Evolutionary conservation across 2,888 invertebrate species (phyloP).

Genomic region (Rhaphigaster nebulosa): DNA sequence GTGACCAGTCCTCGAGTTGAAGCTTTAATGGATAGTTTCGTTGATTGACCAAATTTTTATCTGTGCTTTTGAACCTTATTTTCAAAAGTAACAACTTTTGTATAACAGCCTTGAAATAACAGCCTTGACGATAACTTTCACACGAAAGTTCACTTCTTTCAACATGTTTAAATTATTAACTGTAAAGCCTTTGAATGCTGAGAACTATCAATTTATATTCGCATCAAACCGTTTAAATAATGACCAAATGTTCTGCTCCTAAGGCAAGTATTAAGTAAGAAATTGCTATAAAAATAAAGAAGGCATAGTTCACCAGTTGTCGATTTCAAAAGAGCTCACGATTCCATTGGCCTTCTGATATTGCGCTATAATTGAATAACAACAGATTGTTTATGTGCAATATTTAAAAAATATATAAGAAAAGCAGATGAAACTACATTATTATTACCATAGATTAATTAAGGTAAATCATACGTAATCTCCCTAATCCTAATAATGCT

Average conservation of each 20-base stretch:
- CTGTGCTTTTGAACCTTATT: neutral
- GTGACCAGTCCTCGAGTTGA: neutral
- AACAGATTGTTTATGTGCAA: neutral
- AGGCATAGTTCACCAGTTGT: slow-evolving; percentile 19
- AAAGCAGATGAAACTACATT: no score
- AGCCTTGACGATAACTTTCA: neutral
- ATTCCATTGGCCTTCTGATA: neutral
- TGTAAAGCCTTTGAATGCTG: neutral
- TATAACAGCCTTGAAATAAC: no score
- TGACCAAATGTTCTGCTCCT: neutral
- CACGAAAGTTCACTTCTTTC: neutral
- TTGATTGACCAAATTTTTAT: no score
- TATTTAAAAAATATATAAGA: neutral
- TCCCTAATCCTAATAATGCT: no score
- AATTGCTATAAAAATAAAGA: slow-evolving; percentile 11
- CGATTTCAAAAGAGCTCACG: neutral
- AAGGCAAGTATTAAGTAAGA: neutral
- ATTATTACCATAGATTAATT: no score
- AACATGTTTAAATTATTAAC: neutral
- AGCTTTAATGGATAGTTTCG: neutral
- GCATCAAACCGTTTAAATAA: neutral
- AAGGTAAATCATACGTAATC: no score
- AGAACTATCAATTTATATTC: neutral
- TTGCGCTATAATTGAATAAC: neutral
- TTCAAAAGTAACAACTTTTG: no score